Conservation (phyloP, 2,888 invertebrate species). For the Sipunculus nudus region DNA sequence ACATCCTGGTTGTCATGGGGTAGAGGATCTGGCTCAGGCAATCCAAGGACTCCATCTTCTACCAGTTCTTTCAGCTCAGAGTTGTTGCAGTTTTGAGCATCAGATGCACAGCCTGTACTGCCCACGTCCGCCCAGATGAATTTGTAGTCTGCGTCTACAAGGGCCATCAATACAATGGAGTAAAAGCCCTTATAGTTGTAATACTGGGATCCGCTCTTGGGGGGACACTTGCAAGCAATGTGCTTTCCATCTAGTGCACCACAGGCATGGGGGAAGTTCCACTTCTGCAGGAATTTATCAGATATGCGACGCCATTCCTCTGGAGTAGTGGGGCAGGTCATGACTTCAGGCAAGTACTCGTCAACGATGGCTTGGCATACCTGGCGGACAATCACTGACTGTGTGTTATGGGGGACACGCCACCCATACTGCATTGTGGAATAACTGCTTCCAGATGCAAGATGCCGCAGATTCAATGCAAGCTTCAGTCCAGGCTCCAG, state of each 20-base stretch:
- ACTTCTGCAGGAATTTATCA: no score
- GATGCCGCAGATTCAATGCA: constrained; percentile 8
- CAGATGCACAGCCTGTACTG: constrained; percentile 5
- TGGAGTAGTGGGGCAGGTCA: constrained; percentile 22
- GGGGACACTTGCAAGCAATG: no score
- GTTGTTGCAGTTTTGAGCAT: constrained; percentile 8
- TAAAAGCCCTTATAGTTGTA: no score
- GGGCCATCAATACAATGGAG: no score
- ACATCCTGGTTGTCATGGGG: constrained; percentile 9
- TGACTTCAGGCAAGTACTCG: constrained; percentile 21
- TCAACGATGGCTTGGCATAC: constrained; percentile 35
- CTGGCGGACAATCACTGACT: constrained; percentile 32
- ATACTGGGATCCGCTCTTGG: no score
- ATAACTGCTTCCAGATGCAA: constrained; percentile 32
- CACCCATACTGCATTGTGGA: constrained; percentile 29
- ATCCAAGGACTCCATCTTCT: constrained; percentile 2
- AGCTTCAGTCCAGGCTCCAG: constrained; percentile 12
- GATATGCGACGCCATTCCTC: constrained; percentile 37
- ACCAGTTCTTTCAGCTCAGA: constrained; percentile 8
- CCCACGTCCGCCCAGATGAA: constrained; percentile 6
- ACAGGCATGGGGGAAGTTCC: not conserved
- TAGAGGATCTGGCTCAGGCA: not conserved
- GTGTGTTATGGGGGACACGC: constrained; percentile 39
- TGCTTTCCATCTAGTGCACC: not conserved
- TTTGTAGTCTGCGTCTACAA: not conserved